Conservation (phyloP, 2,797 vertebrate species). For the Sarcophilus harrisii region DNA sequence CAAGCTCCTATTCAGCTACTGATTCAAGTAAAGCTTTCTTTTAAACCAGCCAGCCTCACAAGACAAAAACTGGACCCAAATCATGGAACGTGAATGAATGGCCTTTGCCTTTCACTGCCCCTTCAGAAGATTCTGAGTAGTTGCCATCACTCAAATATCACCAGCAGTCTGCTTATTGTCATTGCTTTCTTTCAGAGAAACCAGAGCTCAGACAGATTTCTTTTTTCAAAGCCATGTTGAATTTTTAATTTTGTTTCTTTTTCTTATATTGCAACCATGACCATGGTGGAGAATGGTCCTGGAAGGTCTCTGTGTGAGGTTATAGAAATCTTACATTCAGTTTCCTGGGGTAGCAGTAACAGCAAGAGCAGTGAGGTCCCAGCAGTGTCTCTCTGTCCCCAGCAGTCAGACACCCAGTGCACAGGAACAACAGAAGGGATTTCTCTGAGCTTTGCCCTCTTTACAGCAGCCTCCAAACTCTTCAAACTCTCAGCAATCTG, state of each 20-base stretch:
- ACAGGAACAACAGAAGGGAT: fast-evolving
- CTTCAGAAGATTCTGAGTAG: neutral
- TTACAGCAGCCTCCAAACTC: neutral
- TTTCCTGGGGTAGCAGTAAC: fast-evolving
- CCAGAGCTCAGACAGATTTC: neutral
- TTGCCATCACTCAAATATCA: neutral
- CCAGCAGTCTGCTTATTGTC: fast-evolving
- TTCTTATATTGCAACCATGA: neutral
- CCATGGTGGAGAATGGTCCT: neutral
- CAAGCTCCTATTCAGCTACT: too few species aligned
- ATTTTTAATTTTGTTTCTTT: neutral
- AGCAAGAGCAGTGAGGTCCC: fast-evolving
- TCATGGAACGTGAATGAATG: fast-evolving
- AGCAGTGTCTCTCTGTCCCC: fast-evolving
- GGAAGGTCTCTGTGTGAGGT: fast-evolving
- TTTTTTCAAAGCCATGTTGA: neutral
- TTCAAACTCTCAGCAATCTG: fast-evolving
- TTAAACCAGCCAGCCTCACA: neutral
- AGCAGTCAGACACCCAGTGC: fast-evolving
- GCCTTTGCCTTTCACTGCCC: neutral
- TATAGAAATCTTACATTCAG: neutral
- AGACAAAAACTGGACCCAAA: too few species aligned
- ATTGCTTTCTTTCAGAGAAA: neutral
- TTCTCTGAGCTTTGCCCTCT: neutral
- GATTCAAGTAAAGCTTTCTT: neutral